A percentile compares a stretch with the other conserved stretches of the same genome.
These are phyloP conservation scores for Alosa sapidissima DNA, from an alignment of 2,797 vertebrate species.

Conservation along the genomic window DNA sequence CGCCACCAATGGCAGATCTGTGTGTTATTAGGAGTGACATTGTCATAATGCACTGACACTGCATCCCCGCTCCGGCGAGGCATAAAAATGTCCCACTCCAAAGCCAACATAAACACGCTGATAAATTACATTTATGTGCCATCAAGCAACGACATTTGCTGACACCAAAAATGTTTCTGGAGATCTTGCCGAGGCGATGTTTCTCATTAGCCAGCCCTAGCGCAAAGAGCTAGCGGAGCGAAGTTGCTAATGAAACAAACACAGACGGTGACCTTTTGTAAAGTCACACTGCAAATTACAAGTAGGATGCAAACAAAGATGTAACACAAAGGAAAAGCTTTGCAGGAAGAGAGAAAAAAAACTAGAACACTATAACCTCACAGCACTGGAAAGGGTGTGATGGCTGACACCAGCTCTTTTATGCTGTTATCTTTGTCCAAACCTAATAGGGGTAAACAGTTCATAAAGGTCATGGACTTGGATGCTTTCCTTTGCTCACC, in stretches of 20 bases:
- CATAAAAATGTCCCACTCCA: constrained; percentile 76
- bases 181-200: constrained; percentile 69
- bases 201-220: constrained; percentile 71
- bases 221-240: constrained; percentile 54
- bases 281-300: constrained; percentile 67
- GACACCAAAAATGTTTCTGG: constrained; percentile 76
- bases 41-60: constrained; percentile 77
- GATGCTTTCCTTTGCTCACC: neutral
- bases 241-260: constrained; percentile 73
- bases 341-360: neutral
- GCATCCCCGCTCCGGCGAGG: constrained; percentile 71
- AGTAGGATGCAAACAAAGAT: constrained; percentile 55
- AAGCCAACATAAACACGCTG: constrained; percentile 75
- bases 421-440: constrained; percentile 42
- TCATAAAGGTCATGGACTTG: constrained; percentile 50
- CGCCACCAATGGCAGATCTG: constrained; percentile 70
- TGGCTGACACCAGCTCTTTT: constrained; percentile 37
- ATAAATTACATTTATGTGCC: constrained; percentile 78
- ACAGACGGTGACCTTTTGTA: constrained; percentile 74
- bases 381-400: neutral
- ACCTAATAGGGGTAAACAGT: constrained; percentile 58
- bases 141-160: constrained; percentile 75
- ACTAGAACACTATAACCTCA: constrained; percentile 10
- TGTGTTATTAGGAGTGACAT: constrained; percentile 76
- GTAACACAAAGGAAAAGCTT: constrained; percentile 22